Conservation (phyloP, 2,888 invertebrate genomes). For the Theodoxus fluviatilis region DNA sequence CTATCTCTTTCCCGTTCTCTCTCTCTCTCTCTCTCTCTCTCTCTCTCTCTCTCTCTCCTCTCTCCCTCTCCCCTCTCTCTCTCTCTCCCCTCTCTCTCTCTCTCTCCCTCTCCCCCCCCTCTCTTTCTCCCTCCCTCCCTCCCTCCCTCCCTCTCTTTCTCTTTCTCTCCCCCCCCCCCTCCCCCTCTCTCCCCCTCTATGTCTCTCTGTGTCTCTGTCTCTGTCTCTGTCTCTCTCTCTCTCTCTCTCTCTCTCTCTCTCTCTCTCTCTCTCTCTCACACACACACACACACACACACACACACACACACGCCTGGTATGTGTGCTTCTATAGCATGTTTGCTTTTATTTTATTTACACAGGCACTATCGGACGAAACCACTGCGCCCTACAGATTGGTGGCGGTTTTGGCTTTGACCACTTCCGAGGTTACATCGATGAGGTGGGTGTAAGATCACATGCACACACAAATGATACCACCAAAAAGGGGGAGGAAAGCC, state of each 20-base stretch:
- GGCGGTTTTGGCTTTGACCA: too few species aligned
- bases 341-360: background rate
- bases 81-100: background rate
- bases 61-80: background rate
- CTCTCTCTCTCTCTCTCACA: background rate
- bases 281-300: background rate
- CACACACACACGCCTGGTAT: too few species aligned
- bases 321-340: background rate
- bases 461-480: too few species aligned
- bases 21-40: constrained; percentile 13
- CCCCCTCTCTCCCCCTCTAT: constrained; percentile 17
- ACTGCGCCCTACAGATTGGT: too few species aligned
- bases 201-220: constrained; percentile 17
- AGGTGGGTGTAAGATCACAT: too few species aligned
- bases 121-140: constrained; percentile 19
- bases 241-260: constrained; percentile 20
- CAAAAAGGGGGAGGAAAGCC: too few species aligned
- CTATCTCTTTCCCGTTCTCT: background rate
- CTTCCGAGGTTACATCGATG: too few species aligned
- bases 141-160: constrained; percentile 17
- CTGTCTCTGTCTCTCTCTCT: constrained; percentile 17
- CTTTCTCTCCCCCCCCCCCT: background rate
- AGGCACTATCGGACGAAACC: background rate
- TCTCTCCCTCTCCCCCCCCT: constrained; percentile 8
- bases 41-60: constrained; percentile 13